Percentiles rank a stretch among this genome's conserved stretches.
These are phyloP conservation scores for Peribatodes rhomboidaria DNA, from an alignment of 2,888 invertebrate genomes.

Conservation along the genomic window DNA sequence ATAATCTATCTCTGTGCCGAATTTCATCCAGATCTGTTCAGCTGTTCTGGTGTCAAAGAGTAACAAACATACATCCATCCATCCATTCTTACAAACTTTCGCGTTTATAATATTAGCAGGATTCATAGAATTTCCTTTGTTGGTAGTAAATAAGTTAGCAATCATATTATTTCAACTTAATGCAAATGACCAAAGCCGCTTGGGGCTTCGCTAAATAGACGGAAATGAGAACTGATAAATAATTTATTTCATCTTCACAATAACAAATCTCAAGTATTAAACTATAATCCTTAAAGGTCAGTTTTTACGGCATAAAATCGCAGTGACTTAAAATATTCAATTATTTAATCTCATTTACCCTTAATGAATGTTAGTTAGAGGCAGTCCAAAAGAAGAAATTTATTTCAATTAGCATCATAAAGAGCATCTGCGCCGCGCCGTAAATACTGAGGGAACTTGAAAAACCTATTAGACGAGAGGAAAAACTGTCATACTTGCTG, in stretches of 20 bases:
- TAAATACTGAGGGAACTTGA: constrained; percentile 49
- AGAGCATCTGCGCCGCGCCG: constrained; percentile 45
- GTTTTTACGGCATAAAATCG: background rate
- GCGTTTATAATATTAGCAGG: too few relatives aligned
- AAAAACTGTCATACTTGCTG: constrained; percentile 37
- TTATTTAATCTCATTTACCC: constrained; percentile 23
- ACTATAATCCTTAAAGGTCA: background rate
- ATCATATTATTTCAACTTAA: too few relatives aligned
- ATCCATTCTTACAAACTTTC: too few relatives aligned
- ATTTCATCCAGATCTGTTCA: too few relatives aligned
- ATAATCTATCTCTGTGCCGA: too few relatives aligned
- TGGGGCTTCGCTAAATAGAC: background rate
- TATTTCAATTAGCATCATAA: constrained; percentile 44
- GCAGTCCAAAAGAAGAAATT: constrained; percentile 40
- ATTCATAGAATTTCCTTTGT: too few relatives aligned
- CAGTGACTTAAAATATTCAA: constrained; percentile 14
- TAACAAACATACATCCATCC: too few relatives aligned
- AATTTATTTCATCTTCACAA: too few relatives aligned
- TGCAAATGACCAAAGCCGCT: background rate
- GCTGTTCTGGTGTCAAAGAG: too few relatives aligned
- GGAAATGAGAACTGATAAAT: too few relatives aligned
- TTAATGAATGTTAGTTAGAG: constrained; percentile 38
- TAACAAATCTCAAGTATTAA: too few relatives aligned
- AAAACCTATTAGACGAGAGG: constrained; percentile 48
- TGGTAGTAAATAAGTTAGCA: background rate